Conservation (phyloP, 2,113 vertebrate genomes). For the Antigone vipio region DNA sequence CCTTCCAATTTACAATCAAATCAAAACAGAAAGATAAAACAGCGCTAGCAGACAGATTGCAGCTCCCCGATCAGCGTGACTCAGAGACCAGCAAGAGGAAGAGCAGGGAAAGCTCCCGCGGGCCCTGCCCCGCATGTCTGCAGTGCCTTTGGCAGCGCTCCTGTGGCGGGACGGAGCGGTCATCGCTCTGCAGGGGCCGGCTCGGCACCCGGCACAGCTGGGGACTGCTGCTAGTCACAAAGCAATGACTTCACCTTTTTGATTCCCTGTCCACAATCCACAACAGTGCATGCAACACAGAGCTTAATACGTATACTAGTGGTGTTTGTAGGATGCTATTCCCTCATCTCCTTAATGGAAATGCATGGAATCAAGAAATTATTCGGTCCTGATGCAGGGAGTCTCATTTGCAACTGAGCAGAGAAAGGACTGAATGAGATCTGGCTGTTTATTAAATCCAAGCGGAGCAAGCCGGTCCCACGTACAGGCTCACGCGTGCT, state of each 20-base stretch:
- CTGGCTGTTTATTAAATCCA: not conserved
- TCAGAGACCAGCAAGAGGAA: not conserved
- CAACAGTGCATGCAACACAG: not conserved
- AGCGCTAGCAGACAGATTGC: not conserved
- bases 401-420: not conserved
- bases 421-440: not conserved
- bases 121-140: rapidly evolving
- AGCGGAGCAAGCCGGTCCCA: not conserved
- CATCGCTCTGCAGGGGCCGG: not conserved
- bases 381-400: not conserved
- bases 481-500: rapidly evolving
- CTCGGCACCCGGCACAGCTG: not conserved
- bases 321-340: not conserved
- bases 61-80: not conserved
- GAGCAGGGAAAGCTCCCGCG: not conserved
- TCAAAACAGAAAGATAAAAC: not conserved
- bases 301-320: not conserved
- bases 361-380: not conserved
- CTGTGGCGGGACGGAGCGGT: rapidly evolving
- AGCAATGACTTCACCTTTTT: not conserved
- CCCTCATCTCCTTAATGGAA: not conserved
- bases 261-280: not conserved
- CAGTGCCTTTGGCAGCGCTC: not conserved
- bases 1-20: not conserved
- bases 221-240: not conserved